Evolutionary conservation across 2,113 vertebrate species (phyloP), one percentile per base, ranked within the genome.

Genomic region (Trinectes maculatus): DNA sequence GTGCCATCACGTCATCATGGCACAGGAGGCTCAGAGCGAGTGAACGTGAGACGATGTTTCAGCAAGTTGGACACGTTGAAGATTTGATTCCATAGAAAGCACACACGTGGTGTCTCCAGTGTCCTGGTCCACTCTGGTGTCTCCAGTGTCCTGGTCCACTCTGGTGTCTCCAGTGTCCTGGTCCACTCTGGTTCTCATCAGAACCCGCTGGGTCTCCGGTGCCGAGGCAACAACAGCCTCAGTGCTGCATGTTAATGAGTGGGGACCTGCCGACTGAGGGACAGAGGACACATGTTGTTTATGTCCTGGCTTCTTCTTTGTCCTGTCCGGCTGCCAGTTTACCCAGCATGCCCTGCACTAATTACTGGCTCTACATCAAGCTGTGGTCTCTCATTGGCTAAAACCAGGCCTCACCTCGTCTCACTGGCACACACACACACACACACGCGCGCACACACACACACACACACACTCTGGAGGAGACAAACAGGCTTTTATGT

Each of bases 401-500:
- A 18, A 43, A 5, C 11, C 18, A 11, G 0, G 16, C 79, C 68
- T 65, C 68, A 7, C 71, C 85, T 81, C 57, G 2, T 70, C 62
- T 53, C 54, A 21, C 64, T 49, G 26, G 61, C 63, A 80, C 29
- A 43, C 44, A 39, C 56, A 25, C 13, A 71, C 33, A 55, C 63
- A 72, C 34, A 49, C 71, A 46, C 48, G 37, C 28, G 56, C 61
- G 19, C 59, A 64, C 34, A 79, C 54, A 56, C 43, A 37, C 11
- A 59, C 52, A 43, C 28, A 66, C 16, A 47, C 53, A 34, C 46
- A 57, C 11, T 52, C 65, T 36, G 16, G 56, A 57, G 33, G 33
- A 77, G 58, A 89, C 83, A 89, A 84, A 59, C 68, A 1, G 47
- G 53, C 54, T 76, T 86, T 88, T 87, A 71, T 88, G 81, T 77